Conservation (phyloP, 2,888 invertebrate species). For the Hololepta plana region DNA sequence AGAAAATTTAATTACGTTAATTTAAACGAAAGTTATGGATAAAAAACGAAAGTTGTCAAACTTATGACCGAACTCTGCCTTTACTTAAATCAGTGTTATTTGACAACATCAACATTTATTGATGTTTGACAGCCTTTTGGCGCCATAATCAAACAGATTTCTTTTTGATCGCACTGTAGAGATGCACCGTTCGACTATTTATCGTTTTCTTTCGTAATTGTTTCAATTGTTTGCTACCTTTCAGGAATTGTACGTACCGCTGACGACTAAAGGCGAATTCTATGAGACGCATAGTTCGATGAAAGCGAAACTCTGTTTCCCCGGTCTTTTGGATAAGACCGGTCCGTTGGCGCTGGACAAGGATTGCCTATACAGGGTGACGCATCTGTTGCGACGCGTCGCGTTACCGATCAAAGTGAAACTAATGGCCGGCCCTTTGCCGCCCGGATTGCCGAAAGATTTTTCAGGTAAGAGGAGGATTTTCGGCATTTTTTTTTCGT, state of each 20-base stretch:
- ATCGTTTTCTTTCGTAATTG: too few relatives aligned
- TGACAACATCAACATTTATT: too few relatives aligned
- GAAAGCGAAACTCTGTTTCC: slow-evolving; percentile 35
- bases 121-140: too few relatives aligned
- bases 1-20: too few relatives aligned
- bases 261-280: slow-evolving; percentile 58
- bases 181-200: too few relatives aligned
- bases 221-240: too few relatives aligned
- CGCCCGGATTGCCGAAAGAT: slow-evolving; percentile 39
- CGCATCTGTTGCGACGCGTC: slow-evolving; percentile 37
- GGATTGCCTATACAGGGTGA: slow-evolving; percentile 29
- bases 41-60: too few relatives aligned
- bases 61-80: too few relatives aligned
- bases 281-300: slow-evolving; percentile 45
- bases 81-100: too few relatives aligned
- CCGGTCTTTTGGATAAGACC: slow-evolving; percentile 31
- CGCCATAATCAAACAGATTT: too few relatives aligned
- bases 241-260: slow-evolving; percentile 53
- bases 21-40: too few relatives aligned
- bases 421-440: slow-evolving; percentile 39
- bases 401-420: slow-evolving; percentile 39
- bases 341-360: slow-evolving; percentile 31
- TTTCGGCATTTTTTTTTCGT: slow-evolving; percentile 1
- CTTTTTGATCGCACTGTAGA: too few relatives aligned
- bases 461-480: slow-evolving; percentile 35